These are phyloP conservation scores for Leguminivora glycinivorella DNA, from an alignment of 1,140 invertebrate genomes.

Conservation along the genomic window DNA sequence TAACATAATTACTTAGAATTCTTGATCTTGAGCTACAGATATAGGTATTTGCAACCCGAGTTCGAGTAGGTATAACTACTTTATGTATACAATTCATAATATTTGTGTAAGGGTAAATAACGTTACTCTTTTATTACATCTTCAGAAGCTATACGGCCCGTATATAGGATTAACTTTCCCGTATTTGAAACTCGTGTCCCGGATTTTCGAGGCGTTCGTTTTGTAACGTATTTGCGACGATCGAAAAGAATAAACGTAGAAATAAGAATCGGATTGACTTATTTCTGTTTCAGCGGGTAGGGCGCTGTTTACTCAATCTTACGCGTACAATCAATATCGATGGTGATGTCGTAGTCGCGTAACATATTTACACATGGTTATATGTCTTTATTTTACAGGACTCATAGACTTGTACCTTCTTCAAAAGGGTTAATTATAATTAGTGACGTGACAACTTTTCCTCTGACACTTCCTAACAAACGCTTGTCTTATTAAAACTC, in stretches of 20 bases:
- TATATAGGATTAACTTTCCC: constrained; percentile 24
- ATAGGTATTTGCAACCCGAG: no score
- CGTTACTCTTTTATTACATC: constrained; percentile 1
- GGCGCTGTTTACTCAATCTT: neutral
- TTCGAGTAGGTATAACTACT: no score
- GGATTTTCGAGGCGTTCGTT: constrained; percentile 25
- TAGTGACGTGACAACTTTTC: constrained; percentile 28
- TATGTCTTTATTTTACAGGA: neutral
- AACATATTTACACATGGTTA: no score
- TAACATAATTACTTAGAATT: neutral
- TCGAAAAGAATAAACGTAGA: constrained; percentile 25
- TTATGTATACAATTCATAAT: no score
- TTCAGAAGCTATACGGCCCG: neutral
- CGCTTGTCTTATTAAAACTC: constrained; percentile 33
- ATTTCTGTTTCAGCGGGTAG: constrained; percentile 9
- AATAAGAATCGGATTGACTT: constrained; percentile 22
- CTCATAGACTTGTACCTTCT: neutral
- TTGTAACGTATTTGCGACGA: constrained; percentile 21
- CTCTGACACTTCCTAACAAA: constrained; percentile 31
- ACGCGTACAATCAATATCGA: neutral
- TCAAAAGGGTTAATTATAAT: constrained; percentile 15
- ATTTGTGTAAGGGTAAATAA: neutral
- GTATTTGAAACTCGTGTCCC: constrained; percentile 23
- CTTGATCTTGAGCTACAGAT: no score
- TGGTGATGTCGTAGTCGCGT: neutral